These are phyloP conservation scores for Corvus moneduloides DNA, from an alignment of 2,113 vertebrate genomes.

Conservation along the genomic window DNA sequence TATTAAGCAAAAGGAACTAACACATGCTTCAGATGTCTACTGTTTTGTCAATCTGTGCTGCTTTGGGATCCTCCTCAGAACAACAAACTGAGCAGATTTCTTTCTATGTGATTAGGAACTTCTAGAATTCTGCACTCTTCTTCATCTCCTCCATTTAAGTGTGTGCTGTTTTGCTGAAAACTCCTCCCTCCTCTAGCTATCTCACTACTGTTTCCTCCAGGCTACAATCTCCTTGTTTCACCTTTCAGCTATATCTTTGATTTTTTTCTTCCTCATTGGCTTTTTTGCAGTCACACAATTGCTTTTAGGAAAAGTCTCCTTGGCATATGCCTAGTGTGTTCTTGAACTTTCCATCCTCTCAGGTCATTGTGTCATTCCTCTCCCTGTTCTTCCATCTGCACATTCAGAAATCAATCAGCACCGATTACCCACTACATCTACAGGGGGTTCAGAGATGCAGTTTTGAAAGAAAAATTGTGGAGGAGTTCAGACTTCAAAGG, in stretches of 20 bases:
- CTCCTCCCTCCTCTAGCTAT: not conserved
- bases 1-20: not conserved
- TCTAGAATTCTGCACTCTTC: not conserved
- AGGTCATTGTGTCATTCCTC: not conserved
- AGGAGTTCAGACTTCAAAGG: constrained; percentile 33
- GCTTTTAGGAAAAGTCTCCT: not conserved
- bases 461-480: constrained; percentile 18
- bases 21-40: not conserved
- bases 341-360: not conserved
- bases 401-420: constrained; percentile 50
- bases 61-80: not conserved
- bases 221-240: not conserved
- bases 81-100: not conserved
- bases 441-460: not conserved
- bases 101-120: not conserved
- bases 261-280: not conserved
- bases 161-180: not conserved
- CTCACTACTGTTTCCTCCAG: not conserved
- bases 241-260: not conserved
- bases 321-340: not conserved
- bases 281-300: not conserved
- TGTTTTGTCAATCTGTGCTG: not conserved
- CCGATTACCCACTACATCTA: not conserved
- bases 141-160: not conserved
- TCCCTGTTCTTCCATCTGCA: not conserved